Conservation (phyloP, 1,140 invertebrate genomes). For the Anastatus disparis region DNA sequence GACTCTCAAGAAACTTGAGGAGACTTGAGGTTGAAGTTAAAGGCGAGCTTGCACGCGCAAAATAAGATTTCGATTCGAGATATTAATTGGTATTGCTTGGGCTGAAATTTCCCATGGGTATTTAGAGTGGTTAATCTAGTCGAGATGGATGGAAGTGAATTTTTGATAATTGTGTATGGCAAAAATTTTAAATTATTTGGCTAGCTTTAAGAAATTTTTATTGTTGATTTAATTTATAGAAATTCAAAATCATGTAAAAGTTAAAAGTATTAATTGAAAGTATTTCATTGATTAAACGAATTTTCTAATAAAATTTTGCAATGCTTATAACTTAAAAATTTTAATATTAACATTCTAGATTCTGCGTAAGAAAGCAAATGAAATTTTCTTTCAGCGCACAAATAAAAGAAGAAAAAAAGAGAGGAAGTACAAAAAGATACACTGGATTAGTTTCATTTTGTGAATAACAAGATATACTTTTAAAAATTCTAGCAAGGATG, state of each 20-base stretch:
- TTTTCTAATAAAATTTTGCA: too few species aligned
- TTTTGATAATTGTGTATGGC: too few species aligned
- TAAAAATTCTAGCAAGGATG: constrained; percentile 35
- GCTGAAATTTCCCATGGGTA: constrained; percentile 60
- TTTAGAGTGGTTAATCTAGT: constrained; percentile 18
- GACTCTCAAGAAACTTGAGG: constrained; percentile 19
- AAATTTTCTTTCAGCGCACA: background rate
- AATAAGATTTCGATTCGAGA: constrained; percentile 64
- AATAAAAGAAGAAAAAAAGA: background rate
- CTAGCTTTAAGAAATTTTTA: too few species aligned
- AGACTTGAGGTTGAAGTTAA: constrained; percentile 35
- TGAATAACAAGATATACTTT: background rate
- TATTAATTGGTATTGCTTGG: constrained; percentile 61
- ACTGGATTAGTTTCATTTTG: background rate
- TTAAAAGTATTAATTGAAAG: too few species aligned
- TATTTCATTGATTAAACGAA: too few species aligned
- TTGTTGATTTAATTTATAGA: too few species aligned
- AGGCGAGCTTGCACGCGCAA: constrained; percentile 47
- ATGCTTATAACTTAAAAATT: too few species aligned
- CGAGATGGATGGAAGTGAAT: too few species aligned
- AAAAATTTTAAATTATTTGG: too few species aligned
- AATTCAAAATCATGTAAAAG: too few species aligned
- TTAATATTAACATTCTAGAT: too few species aligned
- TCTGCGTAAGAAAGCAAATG: background rate
- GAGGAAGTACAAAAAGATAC: too few species aligned